A percentile compares a stretch with the other conserved stretches of the same genome.
Evolutionary conservation across 2,797 vertebrate species (phyloP).

Genomic region (Notolabrus celidotus): DNA sequence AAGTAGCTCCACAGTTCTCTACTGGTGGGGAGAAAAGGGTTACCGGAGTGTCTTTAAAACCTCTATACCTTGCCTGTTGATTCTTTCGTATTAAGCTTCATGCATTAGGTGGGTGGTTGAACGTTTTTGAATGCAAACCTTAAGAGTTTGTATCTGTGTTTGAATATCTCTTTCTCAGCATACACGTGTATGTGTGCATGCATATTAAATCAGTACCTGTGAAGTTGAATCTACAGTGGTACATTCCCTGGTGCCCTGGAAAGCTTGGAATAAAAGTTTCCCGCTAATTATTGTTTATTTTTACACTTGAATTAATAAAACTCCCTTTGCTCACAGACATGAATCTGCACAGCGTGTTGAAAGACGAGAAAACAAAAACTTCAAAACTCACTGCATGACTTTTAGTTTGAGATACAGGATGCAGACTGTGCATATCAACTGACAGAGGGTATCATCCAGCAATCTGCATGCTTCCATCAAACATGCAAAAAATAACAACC

Average conservation of each 20-base stretch:
- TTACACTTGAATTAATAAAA: slow-evolving; percentile 52
- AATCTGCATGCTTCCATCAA: background rate
- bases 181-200: background rate
- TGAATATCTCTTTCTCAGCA: too few species aligned
- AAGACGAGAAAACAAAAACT: background rate
- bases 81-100: slow-evolving; percentile 17
- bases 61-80: slow-evolving; percentile 11
- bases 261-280: slow-evolving; percentile 19
- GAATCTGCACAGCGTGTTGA: background rate
- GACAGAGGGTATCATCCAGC: background rate
- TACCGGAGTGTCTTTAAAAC: background rate
- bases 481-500: background rate
- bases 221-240: slow-evolving; percentile 21
- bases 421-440: background rate
- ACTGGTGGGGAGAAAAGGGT: slow-evolving; percentile 5
- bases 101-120: slow-evolving; percentile 25
- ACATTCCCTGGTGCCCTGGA: slow-evolving; percentile 22
- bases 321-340: slow-evolving; percentile 5
- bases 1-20: slow-evolving; percentile 10
- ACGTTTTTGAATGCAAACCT: slow-evolving; percentile 17
- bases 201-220: slow-evolving; percentile 19
- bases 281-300: slow-evolving; percentile 66
- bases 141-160: background rate
- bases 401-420: background rate
- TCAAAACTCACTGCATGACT: background rate